These are phyloP conservation scores for Crotophaga sulcirostris DNA, from an alignment of 2,113 vertebrate genomes.

Conservation along the genomic window DNA sequence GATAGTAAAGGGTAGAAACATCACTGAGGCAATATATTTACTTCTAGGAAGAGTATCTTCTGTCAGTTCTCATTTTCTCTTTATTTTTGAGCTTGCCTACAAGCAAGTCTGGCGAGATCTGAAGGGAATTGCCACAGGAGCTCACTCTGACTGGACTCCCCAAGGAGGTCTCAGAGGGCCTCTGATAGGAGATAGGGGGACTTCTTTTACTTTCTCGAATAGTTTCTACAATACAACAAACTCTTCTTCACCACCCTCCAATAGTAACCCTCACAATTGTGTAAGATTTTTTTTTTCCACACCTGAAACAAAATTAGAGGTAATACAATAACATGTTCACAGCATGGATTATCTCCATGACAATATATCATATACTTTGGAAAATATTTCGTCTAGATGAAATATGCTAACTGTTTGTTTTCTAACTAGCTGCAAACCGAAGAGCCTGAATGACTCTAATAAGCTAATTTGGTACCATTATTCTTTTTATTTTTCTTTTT, in stretches of 20 bases:
- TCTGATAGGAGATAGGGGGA: not conserved
- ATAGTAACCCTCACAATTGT: not conserved
- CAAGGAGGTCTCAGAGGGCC: not conserved
- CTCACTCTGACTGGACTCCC: not conserved
- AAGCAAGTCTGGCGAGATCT: not conserved
- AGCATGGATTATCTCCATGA: not conserved
- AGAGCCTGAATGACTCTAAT: not conserved
- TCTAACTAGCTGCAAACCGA: not conserved
- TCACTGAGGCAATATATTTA: constrained; percentile 21
- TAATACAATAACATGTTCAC: not conserved
- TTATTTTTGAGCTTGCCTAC: constrained; percentile 27
- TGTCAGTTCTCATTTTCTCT: constrained; percentile 52
- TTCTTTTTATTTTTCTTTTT: not conserved
- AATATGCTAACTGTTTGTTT: not conserved
- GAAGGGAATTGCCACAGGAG: not conserved
- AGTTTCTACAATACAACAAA: not conserved
- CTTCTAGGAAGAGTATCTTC: constrained; percentile 1
- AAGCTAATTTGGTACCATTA: not conserved
- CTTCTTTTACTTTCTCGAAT: not conserved
- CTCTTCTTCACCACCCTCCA: not conserved
- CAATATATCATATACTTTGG: not conserved
- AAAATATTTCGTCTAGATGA: not conserved
- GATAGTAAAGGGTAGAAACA: constrained; percentile 10
- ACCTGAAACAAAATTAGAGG: not conserved
- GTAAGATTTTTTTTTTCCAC: not conserved